These are phyloP conservation scores for Escarpia spicata DNA, from an alignment of 2,888 invertebrate species.

Conservation along the genomic window DNA sequence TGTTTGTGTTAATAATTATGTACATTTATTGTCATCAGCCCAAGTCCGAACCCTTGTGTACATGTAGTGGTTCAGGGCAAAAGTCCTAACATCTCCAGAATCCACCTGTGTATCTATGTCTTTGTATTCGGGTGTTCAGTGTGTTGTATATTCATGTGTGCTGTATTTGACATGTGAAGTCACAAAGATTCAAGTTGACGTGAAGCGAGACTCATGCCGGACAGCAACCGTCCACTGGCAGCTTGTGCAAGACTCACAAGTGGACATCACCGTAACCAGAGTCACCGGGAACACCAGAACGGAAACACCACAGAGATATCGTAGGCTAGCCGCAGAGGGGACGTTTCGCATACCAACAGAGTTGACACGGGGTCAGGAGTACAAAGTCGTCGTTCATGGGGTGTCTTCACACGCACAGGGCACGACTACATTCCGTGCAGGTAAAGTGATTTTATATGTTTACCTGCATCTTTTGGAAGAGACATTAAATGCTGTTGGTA, in stretches of 20 bases:
- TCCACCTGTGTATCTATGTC: not conserved
- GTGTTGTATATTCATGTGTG: not conserved
- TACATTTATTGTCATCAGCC: not conserved
- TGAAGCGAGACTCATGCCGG: not conserved
- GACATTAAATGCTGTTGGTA: too few species aligned
- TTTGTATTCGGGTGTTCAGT: too few species aligned
- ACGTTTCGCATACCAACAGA: not conserved
- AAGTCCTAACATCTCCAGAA: not conserved
- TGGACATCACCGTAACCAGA: not conserved
- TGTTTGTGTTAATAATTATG: not conserved
- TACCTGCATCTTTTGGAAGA: too few species aligned
- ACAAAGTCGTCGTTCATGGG: not conserved
- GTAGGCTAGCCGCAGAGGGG: not conserved
- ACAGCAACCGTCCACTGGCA: not conserved
- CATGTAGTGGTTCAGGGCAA: not conserved
- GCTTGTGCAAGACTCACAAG: not conserved
- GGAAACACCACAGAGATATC: not conserved
- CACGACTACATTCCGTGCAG: not conserved
- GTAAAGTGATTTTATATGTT: not conserved
- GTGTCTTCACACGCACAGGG: not conserved
- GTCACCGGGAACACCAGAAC: not conserved
- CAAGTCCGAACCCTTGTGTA: not conserved
- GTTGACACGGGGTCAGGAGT: not conserved
- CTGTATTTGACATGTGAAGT: not conserved
- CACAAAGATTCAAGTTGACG: not conserved